Evolutionary conservation across 2,113 vertebrate genomes (phyloP).

Genomic region (Eolophus roseicapilla): DNA sequence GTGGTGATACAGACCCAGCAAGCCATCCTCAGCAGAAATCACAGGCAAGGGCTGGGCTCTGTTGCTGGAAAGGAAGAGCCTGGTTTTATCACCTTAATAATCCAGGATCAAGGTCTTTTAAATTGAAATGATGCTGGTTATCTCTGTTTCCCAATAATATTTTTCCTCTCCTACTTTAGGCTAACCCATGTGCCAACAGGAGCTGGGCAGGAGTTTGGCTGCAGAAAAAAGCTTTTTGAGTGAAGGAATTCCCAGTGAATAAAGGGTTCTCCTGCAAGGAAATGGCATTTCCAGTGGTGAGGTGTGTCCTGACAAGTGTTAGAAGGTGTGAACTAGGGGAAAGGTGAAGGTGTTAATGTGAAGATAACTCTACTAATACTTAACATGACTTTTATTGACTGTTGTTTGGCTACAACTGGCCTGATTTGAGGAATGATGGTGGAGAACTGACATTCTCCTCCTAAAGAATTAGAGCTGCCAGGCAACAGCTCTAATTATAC

Average conservation of each 20-base stretch:
- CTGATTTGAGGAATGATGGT: neutral
- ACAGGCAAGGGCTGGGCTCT: constrained; percentile 1
- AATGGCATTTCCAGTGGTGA: neutral
- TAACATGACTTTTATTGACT: neutral
- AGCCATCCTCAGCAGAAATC: constrained; percentile 20
- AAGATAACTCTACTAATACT: neutral
- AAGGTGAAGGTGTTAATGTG: neutral
- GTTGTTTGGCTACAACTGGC: neutral
- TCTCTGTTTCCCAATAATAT: neutral
- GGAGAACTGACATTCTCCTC: neutral
- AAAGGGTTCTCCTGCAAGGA: neutral
- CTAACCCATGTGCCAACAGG: neutral
- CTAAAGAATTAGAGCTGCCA: neutral
- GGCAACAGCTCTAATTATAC: neutral
- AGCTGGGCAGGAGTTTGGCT: neutral
- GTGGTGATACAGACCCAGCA: neutral
- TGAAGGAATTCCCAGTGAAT: neutral
- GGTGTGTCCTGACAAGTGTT: neutral
- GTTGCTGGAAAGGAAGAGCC: neutral
- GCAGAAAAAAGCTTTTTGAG: neutral
- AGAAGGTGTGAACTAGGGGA: neutral
- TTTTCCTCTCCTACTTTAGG: neutral
- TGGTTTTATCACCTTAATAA: neutral
- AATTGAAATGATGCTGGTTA: neutral
- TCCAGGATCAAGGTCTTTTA: neutral